Evolutionary conservation across 2,113 vertebrate species (phyloP).

Genomic region (Erinaceus europaeus): DNA sequence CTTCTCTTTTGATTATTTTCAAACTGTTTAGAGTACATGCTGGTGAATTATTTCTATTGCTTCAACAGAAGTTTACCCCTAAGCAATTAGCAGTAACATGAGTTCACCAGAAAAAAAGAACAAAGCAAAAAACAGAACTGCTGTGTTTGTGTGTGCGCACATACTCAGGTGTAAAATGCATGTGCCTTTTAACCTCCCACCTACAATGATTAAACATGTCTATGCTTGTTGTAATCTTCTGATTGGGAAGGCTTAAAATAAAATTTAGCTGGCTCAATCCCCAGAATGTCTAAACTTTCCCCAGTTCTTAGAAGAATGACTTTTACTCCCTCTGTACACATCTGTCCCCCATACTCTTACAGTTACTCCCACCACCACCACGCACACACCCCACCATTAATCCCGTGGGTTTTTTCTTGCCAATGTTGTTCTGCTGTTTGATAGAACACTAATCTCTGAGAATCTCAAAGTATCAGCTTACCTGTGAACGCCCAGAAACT

Average conservation of each 20-base stretch:
- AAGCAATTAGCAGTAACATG: background rate
- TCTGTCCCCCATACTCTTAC: conserved; percentile 63
- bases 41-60: background rate
- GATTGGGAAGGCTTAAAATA: conserved; percentile 64
- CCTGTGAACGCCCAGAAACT: conserved; percentile 80
- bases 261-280: conserved; percentile 58
- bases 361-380: conserved; percentile 50
- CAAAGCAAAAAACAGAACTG: background rate
- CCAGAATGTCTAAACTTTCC: conserved; percentile 68
- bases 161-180: background rate
- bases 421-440: conserved; percentile 71
- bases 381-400: conserved; percentile 57
- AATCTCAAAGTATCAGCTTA: conserved; percentile 83
- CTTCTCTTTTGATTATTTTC: conserved; percentile 41
- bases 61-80: background rate
- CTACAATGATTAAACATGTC: conserved; percentile 64
- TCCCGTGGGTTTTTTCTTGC: conserved; percentile 74
- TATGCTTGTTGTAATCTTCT: conserved; percentile 69
- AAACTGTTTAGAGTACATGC: background rate
- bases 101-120: conserved; percentile 21
- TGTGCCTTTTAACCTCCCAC: conserved; percentile 40
- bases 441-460: conserved; percentile 81
- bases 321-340: conserved; percentile 64
- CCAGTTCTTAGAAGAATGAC: conserved; percentile 59
- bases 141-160: background rate